Evolutionary conservation across 2,113 vertebrate genomes (phyloP).

Genomic region (Ibidorhyncha struthersii): DNA sequence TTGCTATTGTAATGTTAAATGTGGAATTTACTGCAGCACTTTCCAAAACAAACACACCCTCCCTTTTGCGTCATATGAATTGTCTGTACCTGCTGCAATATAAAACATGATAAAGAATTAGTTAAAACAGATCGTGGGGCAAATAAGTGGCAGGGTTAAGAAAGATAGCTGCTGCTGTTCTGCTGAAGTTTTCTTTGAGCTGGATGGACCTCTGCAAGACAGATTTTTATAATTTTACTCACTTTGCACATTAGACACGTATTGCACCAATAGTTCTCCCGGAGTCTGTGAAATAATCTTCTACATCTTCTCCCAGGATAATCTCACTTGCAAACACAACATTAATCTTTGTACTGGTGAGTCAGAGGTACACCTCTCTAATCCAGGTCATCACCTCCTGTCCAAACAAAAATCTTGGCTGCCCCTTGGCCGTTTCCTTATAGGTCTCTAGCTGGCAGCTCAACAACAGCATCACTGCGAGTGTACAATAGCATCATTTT

Average conservation of each 20-base stretch:
- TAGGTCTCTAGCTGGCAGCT: not conserved
- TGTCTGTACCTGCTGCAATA: not conserved
- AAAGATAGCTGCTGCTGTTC: not conserved
- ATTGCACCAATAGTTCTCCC: not conserved
- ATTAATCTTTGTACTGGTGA: not conserved
- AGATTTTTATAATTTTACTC: not conserved
- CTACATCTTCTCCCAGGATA: not conserved
- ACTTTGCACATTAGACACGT: not conserved
- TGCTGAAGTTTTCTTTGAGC: not conserved
- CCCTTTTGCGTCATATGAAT: not conserved
- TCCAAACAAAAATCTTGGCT: not conserved
- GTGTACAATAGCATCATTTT: not conserved
- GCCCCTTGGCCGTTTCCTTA: not conserved
- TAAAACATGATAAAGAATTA: not conserved
- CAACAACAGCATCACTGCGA: not conserved
- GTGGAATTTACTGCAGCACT: not conserved
- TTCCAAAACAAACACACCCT: constrained; percentile 35
- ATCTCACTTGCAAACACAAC: not conserved
- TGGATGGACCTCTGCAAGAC: not conserved
- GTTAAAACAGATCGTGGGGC: not conserved
- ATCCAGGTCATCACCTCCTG: not conserved
- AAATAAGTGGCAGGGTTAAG: not conserved
- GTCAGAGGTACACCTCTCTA: not conserved
- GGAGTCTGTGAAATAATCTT: not conserved
- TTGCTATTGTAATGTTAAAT: not conserved